phyloP scores from a whole-genome alignment of 2,888 invertebrate genomes.

The Luperina testacea region DNA sequence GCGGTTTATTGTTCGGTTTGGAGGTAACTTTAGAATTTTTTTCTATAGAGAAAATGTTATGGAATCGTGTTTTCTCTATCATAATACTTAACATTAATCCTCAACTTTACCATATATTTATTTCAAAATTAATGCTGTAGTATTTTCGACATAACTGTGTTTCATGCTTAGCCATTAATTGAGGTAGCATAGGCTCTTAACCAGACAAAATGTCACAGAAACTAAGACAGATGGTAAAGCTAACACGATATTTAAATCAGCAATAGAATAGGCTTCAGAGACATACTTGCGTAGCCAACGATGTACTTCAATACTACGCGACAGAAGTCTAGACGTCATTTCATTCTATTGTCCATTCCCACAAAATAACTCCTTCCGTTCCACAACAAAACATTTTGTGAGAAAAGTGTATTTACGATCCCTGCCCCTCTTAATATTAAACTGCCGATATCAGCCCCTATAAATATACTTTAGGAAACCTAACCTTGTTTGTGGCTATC shows the following conservation, averaged over 20 bases:
- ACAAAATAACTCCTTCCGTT: constrained; percentile 32
- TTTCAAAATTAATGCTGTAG: no score
- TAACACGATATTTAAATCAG: constrained; percentile 55
- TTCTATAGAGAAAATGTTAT: no score
- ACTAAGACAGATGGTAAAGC: constrained; percentile 44
- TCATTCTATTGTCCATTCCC: constrained; percentile 28
- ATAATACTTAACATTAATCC: no score
- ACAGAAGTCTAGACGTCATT: constrained; percentile 51
- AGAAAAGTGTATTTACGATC: constrained; percentile 46
- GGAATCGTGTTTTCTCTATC: no score
- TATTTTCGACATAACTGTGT: no score
- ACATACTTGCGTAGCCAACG: constrained; percentile 17
- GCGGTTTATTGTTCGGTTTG: no score
- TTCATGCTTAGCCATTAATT: no score
- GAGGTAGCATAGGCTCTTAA: neutral
- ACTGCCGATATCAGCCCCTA: constrained; percentile 41
- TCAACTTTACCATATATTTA: no score
- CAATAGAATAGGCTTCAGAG: constrained; percentile 37
- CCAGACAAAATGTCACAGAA: constrained; percentile 2
- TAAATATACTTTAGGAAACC: constrained; percentile 43
- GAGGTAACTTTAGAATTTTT: no score
- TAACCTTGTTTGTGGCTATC: constrained; percentile 38
- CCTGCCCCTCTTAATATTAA: constrained; percentile 24
- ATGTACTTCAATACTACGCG: constrained; percentile 21
- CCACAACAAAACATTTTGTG: constrained; percentile 29